These are phyloP conservation scores for Schizothorax lantsangensis DNA, from an alignment of 2,797 vertebrate genomes.

Conservation along the genomic window DNA sequence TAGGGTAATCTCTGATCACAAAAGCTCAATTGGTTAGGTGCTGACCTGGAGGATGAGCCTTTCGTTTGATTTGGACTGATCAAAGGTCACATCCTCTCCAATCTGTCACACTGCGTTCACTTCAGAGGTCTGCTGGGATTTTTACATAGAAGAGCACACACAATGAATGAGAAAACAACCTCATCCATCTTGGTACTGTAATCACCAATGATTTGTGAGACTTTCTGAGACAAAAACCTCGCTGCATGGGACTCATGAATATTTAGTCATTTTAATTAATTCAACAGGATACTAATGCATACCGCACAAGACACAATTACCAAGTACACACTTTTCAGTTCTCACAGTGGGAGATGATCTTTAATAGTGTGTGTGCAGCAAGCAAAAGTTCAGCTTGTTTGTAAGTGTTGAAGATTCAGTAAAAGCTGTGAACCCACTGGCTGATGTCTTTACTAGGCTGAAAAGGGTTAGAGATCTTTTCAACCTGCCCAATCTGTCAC, in stretches of 20 bases:
- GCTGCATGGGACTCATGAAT: constrained; percentile 35
- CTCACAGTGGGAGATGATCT: background rate
- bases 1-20: constrained; percentile 19
- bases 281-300: background rate
- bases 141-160: background rate
- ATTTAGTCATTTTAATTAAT: constrained; percentile 29
- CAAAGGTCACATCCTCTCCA: constrained; percentile 28
- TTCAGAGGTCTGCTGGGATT: constrained; percentile 7
- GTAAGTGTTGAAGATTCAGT: background rate
- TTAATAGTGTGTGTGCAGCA: background rate
- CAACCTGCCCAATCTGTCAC: constrained; percentile 8
- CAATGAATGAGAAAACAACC: background rate
- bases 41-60: background rate
- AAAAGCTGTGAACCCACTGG: background rate
- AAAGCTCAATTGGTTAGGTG: constrained; percentile 21
- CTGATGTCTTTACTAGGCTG: background rate
- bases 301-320: constrained; percentile 17
- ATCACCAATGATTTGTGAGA: constrained; percentile 28
- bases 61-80: constrained; percentile 32
- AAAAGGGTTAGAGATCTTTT: background rate
- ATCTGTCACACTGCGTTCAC: constrained; percentile 14
- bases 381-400: background rate
- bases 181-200: background rate
- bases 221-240: background rate
- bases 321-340: constrained; percentile 10